Evolutionary conservation across 2,797 vertebrate species (phyloP), one percentile per base, ranked within the genome.

Genomic region (Nyctalus aviator): DNA sequence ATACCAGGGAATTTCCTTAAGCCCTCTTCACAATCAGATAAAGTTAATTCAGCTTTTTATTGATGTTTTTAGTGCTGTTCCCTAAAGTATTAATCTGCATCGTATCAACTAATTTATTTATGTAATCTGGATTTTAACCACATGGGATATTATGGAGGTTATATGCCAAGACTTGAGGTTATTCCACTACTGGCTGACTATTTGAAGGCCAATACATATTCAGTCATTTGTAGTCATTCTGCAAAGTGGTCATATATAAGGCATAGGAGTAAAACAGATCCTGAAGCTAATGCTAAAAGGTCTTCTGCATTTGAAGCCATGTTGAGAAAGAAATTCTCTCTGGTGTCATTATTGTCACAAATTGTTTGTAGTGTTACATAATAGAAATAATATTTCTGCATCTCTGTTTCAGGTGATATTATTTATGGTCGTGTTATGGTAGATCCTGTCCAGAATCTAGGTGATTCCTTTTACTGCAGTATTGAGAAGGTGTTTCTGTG

Each of bases 401-500:
- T 84, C 64, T 72, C 53, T 95, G 87, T 96, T 95, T 25, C 96
- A 99, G 99, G 99, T 50, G 99, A 99, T 90, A 92, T 98, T 0
- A 98, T 99, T 96, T 99, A 99, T 0, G 99, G 99, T 6, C 99
- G 99, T 6, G 99, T 99, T 95, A 99, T 99, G 99, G 99, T 99
- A 97, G 99, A 99, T 96, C 99, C 99, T 1, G 99, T 99, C 92
- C 99, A 99, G 98, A 99, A 99, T 95, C 98, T 99, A 32, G 99
- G 99, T 27, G 99, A 99, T 93, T 99, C 99, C 23, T 99, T 99
- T 98, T 98, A 99, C 98, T 99, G 99, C 90, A 99, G 98, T 98
- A 99, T 99, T 12, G 99, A 99, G 97, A 99, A 99, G 94, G 99
- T 99, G 86, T 99, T 99, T 97, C 98, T 99, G 3, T 99, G 99